Percentiles rank a stretch among this genome's conserved stretches.
Evolutionary conservation across 1,140 invertebrate species (phyloP).

Genomic region (Diploscapter pachys): DNA sequence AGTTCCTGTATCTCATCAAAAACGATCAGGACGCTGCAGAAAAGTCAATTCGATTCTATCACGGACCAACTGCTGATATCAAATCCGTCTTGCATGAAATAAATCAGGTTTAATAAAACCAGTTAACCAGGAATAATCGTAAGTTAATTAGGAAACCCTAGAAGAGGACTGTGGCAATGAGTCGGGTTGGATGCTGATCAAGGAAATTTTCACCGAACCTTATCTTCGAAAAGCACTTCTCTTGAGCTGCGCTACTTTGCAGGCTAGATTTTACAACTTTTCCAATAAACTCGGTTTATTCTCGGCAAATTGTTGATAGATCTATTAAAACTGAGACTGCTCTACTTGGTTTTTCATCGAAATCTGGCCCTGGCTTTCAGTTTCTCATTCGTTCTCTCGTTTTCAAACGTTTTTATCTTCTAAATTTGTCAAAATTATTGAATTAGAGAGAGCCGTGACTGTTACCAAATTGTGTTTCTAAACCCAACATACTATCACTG

Average conservation of each 20-base stretch:
- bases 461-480: too few relatives aligned
- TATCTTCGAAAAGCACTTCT: conserved; percentile 36
- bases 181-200: not conserved
- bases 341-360: not conserved
- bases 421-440: too few relatives aligned
- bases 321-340: not conserved
- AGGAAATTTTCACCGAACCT: conserved; percentile 30
- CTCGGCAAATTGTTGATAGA: not conserved
- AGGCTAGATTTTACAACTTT: conserved; percentile 4
- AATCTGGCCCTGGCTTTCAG: not conserved
- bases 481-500: too few relatives aligned
- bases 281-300: not conserved
- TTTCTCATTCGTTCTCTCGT: not conserved
- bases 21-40: conserved; percentile 22
- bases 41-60: conserved; percentile 37
- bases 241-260: conserved; percentile 18
- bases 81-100: conserved; percentile 19
- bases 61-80: conserved; percentile 8
- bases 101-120: not conserved
- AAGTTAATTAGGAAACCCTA: not conserved
- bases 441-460: too few relatives aligned
- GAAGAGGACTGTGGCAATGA: not conserved
- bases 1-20: conserved; percentile 37
- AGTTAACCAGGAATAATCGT: not conserved
- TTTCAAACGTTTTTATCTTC: too few relatives aligned